These are phyloP conservation scores for Siphamia tubifer DNA, from an alignment of 2,113 vertebrate genomes.

Conservation along the genomic window DNA sequence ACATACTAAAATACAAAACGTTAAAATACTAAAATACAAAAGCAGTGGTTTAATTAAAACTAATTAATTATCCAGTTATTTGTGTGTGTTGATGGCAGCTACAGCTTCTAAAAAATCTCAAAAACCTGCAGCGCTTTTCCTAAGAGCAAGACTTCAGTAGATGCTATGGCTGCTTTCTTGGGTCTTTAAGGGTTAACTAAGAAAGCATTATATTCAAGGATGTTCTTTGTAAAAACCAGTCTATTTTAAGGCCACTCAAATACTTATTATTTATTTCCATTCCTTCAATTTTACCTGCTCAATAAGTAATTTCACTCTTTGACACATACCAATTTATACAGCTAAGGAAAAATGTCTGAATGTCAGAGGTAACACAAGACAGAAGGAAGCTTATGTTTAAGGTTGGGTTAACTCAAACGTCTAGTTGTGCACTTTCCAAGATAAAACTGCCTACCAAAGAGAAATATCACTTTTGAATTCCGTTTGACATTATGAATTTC, in stretches of 20 bases:
- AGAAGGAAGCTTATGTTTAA: conserved; percentile 36
- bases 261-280: conserved; percentile 45
- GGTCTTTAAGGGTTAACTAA: not conserved
- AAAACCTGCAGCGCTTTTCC: no score
- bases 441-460: conserved; percentile 19
- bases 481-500: conserved; percentile 7
- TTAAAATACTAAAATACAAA: no score
- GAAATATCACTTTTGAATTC: conserved; percentile 7
- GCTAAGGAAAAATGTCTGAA: conserved; percentile 23
- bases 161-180: not conserved
- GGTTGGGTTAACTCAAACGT: conserved; percentile 27
- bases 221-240: not conserved
- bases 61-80: no score
- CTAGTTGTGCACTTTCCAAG: not conserved
- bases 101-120: no score
- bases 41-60: no score
- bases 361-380: conserved; percentile 46
- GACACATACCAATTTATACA: conserved; percentile 43
- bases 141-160: no score
- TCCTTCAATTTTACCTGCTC: conserved; percentile 32
- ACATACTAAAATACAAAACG: no score
- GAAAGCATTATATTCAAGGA: not conserved
- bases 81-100: no score
- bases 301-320: conserved; percentile 59
- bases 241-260: conserved; percentile 6